phyloP scores from a whole-genome alignment of 1,140 invertebrate genomes.

The Philotrypesis tridentata region DNA sequence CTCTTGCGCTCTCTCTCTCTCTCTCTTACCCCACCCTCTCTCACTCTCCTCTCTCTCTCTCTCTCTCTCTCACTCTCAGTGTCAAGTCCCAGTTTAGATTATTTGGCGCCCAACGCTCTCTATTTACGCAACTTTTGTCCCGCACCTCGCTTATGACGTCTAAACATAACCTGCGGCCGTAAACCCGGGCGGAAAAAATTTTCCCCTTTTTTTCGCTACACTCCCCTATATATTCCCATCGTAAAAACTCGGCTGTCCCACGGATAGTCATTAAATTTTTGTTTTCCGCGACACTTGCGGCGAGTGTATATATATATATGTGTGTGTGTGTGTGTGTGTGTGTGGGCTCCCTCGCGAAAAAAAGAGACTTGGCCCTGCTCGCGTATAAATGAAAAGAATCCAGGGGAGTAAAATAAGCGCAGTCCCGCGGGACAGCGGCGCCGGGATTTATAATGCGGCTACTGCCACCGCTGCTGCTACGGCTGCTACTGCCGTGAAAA shows the following conservation, averaged over 20 bases:
- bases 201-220: conserved; percentile 17
- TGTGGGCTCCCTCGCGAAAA: not conserved
- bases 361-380: conserved; percentile 25
- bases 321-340: too few species aligned
- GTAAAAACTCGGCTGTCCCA: not conserved
- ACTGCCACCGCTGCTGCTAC: not conserved
- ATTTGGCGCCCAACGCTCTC: conserved; percentile 8
- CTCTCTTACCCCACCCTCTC: not conserved
- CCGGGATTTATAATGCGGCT: conserved; percentile 49
- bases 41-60: too few species aligned
- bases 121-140: not conserved
- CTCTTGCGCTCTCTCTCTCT: too few species aligned
- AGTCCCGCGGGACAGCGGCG: conserved; percentile 16
- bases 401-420: conserved; percentile 14
- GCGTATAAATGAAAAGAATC: conserved; percentile 41
- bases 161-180: too few species aligned
- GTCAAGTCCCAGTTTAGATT: conserved; percentile 28
- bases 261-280: conserved; percentile 37
- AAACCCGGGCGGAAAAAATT: conserved; percentile 7
- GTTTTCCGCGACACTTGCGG: conserved; percentile 14
- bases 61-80: not conserved
- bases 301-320: too few species aligned
- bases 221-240: too few species aligned
- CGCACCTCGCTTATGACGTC: too few species aligned
- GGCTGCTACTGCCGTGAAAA: conserved; percentile 27